phyloP scores from a whole-genome alignment of 2,113 vertebrate species.

The Felis catus region DNA sequence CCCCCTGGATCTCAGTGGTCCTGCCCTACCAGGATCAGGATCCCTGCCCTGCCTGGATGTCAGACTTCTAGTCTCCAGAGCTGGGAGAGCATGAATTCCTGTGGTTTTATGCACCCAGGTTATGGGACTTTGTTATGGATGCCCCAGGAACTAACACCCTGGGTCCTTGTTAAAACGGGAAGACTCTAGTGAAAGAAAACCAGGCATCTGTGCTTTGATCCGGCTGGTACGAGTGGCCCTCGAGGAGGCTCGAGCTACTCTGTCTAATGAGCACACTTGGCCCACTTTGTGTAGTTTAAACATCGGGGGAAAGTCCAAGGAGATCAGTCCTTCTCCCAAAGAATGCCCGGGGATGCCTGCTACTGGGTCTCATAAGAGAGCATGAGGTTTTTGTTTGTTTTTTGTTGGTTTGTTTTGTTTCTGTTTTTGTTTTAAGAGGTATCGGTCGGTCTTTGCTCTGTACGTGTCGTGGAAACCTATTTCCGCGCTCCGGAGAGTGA shows the following conservation, averaged over 20 bases:
- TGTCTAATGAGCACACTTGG: neutral
- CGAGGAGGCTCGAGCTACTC: neutral
- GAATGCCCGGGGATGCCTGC: neutral
- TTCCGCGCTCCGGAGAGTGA: neutral
- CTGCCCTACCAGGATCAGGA: neutral
- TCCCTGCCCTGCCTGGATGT: neutral
- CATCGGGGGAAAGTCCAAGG: too few relatives aligned
- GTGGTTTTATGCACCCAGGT: too few relatives aligned
- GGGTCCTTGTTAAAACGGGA: neutral
- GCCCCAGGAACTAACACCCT: too few relatives aligned
- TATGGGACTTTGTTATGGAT: neutral
- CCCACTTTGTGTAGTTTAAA: neutral
- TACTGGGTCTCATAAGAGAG: accelerated
- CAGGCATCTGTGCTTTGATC: neutral
- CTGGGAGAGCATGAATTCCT: accelerated
- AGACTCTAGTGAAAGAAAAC: neutral
- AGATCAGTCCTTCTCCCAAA: neutral
- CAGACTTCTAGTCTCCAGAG: neutral
- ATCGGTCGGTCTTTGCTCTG: neutral
- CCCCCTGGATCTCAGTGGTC: neutral
- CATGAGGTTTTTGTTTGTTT: neutral
- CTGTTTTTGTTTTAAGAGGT: neutral
- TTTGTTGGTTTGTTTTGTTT: neutral
- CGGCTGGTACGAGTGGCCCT: neutral
- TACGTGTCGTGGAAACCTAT: neutral